phyloP scores from a whole-genome alignment of 2,113 vertebrate genomes.

The Hyperoodon ampullatus region DNA sequence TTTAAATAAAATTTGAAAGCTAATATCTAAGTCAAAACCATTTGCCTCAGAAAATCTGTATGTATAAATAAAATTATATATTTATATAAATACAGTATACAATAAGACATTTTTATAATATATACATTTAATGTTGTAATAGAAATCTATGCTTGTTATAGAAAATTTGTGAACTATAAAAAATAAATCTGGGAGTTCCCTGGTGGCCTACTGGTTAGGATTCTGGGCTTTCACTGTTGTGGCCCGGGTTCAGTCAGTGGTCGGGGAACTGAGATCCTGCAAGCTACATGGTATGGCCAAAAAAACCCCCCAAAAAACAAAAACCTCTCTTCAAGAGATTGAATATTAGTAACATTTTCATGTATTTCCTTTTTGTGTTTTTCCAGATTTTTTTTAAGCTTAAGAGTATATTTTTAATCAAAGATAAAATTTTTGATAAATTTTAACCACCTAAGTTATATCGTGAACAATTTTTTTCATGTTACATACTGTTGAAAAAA shows the following conservation, averaged over 20 bases:
- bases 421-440: constrained; percentile 1
- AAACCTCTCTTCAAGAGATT: neutral
- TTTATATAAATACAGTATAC: neutral
- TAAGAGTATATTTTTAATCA: neutral
- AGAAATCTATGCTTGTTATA: neutral
- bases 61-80: neutral
- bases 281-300: neutral
- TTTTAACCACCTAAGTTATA: neutral
- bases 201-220: neutral
- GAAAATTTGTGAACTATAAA: neutral
- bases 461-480: neutral
- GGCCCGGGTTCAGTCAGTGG: neutral
- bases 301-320: no score
- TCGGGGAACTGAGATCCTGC: neutral
- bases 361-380: constrained; percentile 38
- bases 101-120: neutral
- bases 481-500: neutral
- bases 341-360: neutral
- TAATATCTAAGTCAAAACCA: constrained; percentile 11
- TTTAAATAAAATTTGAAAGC: constrained; percentile 9
- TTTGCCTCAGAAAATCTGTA: neutral
- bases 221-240: neutral
- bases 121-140: neutral
- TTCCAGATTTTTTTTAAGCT: neutral
- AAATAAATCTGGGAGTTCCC: neutral